phyloP scores from a whole-genome alignment of 2,113 vertebrate species.

The Sclerurus mexicanus region DNA sequence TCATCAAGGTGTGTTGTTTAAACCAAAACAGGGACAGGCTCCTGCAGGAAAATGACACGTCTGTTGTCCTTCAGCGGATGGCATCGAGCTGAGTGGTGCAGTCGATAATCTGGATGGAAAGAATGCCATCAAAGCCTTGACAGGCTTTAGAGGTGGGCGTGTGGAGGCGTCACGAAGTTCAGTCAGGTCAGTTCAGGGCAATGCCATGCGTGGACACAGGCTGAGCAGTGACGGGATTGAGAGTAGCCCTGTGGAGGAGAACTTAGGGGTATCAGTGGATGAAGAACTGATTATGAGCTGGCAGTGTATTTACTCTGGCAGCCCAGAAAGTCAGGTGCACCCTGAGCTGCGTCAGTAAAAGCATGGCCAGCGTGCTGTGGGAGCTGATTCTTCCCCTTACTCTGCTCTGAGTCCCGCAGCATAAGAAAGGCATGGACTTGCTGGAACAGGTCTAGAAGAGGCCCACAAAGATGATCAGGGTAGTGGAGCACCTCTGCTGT shows the following conservation, averaged over 20 bases:
- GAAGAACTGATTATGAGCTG: background rate
- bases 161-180: background rate
- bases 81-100: background rate
- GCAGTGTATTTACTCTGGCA: background rate
- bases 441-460: accelerated
- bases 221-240: background rate
- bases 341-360: background rate
- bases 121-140: background rate
- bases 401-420: background rate
- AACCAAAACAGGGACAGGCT: background rate
- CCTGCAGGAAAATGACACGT: background rate
- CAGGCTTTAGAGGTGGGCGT: background rate
- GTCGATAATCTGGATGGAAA: background rate
- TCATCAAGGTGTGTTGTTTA: background rate
- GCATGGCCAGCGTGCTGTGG: background rate
- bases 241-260: background rate
- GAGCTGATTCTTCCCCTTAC: background rate
- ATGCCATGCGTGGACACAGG: accelerated
- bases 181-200: background rate
- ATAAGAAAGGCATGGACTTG: background rate
- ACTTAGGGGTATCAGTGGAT: background rate
- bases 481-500: background rate
- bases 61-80: background rate
- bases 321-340: background rate
- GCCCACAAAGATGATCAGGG: background rate